These are phyloP conservation scores for Benthosema pterotum DNA, from an alignment of 2,797 vertebrate species.

Conservation along the genomic window DNA sequence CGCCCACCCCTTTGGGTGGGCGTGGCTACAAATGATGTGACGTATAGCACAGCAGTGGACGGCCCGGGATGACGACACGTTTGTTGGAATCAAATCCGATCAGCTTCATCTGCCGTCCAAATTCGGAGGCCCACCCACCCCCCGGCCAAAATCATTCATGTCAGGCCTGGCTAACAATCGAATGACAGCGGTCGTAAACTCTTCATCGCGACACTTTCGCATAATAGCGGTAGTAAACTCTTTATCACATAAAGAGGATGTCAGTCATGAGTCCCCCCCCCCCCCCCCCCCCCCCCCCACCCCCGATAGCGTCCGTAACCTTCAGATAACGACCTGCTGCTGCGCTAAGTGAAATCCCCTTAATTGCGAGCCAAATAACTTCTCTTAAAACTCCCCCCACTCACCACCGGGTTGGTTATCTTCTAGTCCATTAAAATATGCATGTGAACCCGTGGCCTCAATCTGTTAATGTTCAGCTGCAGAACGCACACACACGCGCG, in stretches of 20 bases:
- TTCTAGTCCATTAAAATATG: slow-evolving; percentile 21
- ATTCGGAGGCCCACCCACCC: no score
- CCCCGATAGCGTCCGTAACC: background rate
- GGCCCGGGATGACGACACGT: no score
- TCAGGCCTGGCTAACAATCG: no score
- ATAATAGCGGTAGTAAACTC: background rate
- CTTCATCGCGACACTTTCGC: background rate
- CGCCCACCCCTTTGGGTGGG: no score
- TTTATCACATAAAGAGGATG: slow-evolving; percentile 1
- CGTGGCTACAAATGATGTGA: no score
- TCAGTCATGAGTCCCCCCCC: background rate
- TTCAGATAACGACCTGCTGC: background rate
- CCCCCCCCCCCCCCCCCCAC: background rate
- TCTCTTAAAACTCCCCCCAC: background rate
- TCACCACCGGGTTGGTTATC: background rate
- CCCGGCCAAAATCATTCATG: no score
- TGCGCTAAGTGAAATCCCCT: slow-evolving; percentile 2
- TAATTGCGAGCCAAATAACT: background rate
- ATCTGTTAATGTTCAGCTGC: slow-evolving; percentile 30
- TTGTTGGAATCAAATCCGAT: no score
- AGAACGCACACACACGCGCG: slow-evolving; percentile 13
- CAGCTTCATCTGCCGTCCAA: no score
- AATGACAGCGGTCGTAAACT: no score
- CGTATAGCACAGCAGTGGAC: no score
- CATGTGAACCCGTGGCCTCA: slow-evolving; percentile 33